phyloP scores from a whole-genome alignment of 2,113 vertebrate genomes.

The Candoia aspera region DNA sequence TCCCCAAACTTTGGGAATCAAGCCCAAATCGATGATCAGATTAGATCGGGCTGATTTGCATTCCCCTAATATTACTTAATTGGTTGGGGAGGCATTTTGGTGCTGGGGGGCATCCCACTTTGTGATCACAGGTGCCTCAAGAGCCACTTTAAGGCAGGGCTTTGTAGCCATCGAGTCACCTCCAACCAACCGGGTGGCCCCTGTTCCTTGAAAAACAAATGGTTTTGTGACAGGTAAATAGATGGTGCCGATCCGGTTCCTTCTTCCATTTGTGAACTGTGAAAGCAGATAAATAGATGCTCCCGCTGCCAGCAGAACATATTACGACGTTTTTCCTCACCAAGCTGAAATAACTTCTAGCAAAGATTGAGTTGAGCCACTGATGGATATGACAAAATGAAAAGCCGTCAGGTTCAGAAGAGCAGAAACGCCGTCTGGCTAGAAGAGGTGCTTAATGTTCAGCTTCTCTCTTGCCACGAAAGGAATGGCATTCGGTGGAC shows the following conservation, averaged over 20 bases:
- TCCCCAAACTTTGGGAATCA: neutral
- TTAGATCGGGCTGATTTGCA: neutral
- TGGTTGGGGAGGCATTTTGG: neutral
- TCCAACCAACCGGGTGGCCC: neutral
- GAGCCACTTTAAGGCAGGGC: neutral
- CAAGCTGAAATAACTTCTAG: neutral
- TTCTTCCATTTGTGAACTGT: neutral
- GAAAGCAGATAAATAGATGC: conserved; percentile 12
- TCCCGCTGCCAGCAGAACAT: neutral
- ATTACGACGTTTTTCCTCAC: conserved; percentile 7
- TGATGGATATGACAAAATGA: conserved; percentile 38
- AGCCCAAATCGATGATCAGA: neutral
- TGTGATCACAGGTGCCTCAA: neutral
- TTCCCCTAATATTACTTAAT: neutral
- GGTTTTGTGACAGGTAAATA: rapidly evolving
- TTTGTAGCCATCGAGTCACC: rapidly evolving
- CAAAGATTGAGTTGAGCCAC: neutral
- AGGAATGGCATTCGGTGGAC: neutral
- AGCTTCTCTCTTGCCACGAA: neutral
- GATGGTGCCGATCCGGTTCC: neutral
- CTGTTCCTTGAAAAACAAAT: neutral
- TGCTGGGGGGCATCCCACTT: neutral
- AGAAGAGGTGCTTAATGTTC: neutral
- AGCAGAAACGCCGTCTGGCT: neutral
- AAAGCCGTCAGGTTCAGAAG: neutral